Percentiles rank a stretch among this genome's conserved stretches.
Evolutionary conservation across 37 sponge, comb jelly and placozoan genomes (phyloP).

Genomic region (Oscarella lobularis): DNA sequence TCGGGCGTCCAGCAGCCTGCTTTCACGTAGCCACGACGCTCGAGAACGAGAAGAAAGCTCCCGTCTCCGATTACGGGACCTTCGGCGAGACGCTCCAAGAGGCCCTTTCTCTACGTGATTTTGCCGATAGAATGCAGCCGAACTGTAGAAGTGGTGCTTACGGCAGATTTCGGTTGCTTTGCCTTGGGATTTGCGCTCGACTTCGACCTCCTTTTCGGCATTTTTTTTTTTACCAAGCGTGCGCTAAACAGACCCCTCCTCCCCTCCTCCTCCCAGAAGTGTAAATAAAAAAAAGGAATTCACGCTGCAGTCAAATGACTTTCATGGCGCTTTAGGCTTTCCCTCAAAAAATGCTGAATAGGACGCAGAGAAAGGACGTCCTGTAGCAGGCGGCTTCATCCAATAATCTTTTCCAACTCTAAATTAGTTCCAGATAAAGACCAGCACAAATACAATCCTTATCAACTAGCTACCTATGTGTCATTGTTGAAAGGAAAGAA

Average conservation of each 20-base stretch:
- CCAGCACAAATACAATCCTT: not conserved
- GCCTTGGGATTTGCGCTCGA: no score
- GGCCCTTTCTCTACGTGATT: slow-evolving; percentile 4
- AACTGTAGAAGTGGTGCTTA: no score
- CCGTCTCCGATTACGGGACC: slow-evolving; percentile 13
- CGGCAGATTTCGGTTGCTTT: no score
- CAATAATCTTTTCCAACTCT: not conserved
- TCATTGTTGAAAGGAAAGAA: not conserved
- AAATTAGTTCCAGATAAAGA: not conserved
- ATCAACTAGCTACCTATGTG: not conserved
- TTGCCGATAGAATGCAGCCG: no score
- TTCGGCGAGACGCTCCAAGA: slow-evolving; percentile 10
- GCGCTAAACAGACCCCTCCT: no score
- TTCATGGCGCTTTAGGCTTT: no score
- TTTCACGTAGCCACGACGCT: slow-evolving; percentile 7
- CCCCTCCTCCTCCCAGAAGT: no score
- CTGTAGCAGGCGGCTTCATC: not conserved
- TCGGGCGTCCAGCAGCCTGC: slow-evolving; percentile 14
- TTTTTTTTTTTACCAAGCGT: no score
- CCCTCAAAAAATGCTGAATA: no score
- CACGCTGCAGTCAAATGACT: no score
- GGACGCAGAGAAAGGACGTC: slow-evolving; percentile 3
- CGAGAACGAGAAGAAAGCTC: not conserved
- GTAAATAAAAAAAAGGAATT: no score
- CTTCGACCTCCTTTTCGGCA: no score